Evolutionary conservation across 2,113 vertebrate species (phyloP).

Genomic region (Trematocara stigmaticum): DNA sequence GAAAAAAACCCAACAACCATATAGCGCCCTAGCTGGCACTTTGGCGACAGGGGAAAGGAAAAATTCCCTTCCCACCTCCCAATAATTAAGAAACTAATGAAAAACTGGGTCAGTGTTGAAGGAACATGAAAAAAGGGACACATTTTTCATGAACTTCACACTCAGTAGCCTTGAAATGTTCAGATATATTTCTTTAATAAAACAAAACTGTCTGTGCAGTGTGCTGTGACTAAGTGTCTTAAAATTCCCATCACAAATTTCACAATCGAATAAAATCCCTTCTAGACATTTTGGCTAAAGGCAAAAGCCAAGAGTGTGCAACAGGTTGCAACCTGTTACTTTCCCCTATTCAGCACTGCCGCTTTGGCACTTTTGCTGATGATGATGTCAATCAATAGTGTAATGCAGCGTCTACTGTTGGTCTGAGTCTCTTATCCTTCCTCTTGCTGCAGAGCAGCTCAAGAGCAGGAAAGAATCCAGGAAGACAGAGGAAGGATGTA

Average conservation of each 20-base stretch:
- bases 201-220: neutral
- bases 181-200: neutral
- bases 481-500: neutral
- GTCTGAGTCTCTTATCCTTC: constrained; percentile 5
- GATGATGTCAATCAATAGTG: constrained; percentile 26
- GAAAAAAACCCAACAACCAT: neutral
- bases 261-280: neutral
- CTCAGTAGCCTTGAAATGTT: neutral
- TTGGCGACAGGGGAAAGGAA: neutral
- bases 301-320: neutral
- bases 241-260: neutral
- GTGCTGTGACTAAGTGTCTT: constrained; percentile 7
- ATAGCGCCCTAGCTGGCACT: neutral
- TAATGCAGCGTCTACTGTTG: constrained; percentile 2
- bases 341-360: neutral
- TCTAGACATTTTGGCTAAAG: constrained; percentile 6
- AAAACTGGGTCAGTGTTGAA: neutral
- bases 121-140: neutral
- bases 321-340: constrained; percentile 28
- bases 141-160: neutral
- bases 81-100: neutral
- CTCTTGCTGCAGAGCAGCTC: neutral
- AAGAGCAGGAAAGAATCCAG: constrained; percentile 18
- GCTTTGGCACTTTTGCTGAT: neutral
- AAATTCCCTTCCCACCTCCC: neutral